Base-by-base conservation (phyloP, 2,888 invertebrate genomes). In the Apodemia duryi region DNA sequence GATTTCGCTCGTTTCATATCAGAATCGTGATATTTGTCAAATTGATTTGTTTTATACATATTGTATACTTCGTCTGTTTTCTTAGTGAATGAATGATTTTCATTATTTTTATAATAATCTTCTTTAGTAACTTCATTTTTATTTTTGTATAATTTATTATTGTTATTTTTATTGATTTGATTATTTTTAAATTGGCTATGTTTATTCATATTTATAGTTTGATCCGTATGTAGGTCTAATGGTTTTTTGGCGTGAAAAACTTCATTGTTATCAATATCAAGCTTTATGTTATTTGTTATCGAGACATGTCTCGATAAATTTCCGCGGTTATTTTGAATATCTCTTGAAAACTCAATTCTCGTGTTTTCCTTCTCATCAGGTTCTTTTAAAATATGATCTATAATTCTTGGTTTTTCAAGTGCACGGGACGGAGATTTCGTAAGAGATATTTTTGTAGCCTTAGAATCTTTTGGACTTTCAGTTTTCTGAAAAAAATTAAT, bases 351-450 rank as follows among this genome's bases (percentile, higher is more conserved):
- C 1, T 28, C 11, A 1, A 11, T 28, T 11, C 29, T 10, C 6
- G 32, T 32, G 4, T 11, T 43, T 43, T 57, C 32, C 6, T 29
- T 28, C 9, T 57, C 29, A 57, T 29, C 13, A 32, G 57, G 38
- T 13, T 54, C 21, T 72, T 85, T 83, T 6, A 81, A 69, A 32
- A 83, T 64, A 73, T 82, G 82, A 38, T 85, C 75, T 0, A 84
- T 79, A 52, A 86, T 82, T 69, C 77, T 77, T 1, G 86, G 85
- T 64, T 74, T 80, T 41, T 75, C 72, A 10, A 32, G 6, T 9
- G 5, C 10, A 57, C 13, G 11, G 10, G 1, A 0, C 32, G 10
- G 10, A 32, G 57, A 32, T 32, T 73, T 64, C n/a, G 41, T 41
- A 1, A 43, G 64, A 64, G 66, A 66, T 7, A 65, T 41, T 67